Base-by-base conservation (phyloP, 2,113 vertebrate species). In the Dicentrarchus labrax region DNA sequence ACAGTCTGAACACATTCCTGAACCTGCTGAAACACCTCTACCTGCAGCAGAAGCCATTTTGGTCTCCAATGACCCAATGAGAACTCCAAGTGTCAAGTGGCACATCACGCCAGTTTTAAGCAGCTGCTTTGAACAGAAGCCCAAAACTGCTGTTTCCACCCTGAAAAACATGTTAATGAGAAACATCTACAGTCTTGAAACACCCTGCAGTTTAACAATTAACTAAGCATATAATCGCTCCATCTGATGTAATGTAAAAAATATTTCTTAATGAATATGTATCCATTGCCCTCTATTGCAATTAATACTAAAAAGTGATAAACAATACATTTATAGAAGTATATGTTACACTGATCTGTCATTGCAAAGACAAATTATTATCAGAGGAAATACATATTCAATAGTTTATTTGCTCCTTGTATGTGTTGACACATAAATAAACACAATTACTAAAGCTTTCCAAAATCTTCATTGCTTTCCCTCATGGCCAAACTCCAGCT, bases 241-340 rank as follows among this genome's bases (percentile, higher is more conserved):
- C 24, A 50, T 62, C 72, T 65, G 57, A 79, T 71, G 38, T 9
- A 12, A 69, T 57, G 8, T 68, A 22, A 54, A 64, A 21, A 61
- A 13, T 10, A 39, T 43, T 71, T 56, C 6, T 51, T 21, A 51
- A 59, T 41, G 11, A 70, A 59, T 56, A 30, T 76, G 22, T 59
- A 45, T 53, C 43, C 8, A 17, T 11, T n/a, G 19, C 9, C 41
- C 41, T 45, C 30, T 30, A 30, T 43, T 72, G 13, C 22, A 22
- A 47, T 45, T n/a, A 30, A 12, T 6, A 30, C 12, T 15, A 7
- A 24, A 56, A 56, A 1, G 1, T 6, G 4, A 30, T 30, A 30
- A 30, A 30, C 30, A 3, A 30, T 30, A 2, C 30, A 30, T 30
- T 30, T 3, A 30, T 30, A 30, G 30, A 30, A 30, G 4, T 30